A percentile compares a stretch with the other conserved stretches of the same genome.
These are phyloP conservation scores for Lonchura striata DNA, from an alignment of 2,113 vertebrate species.

Conservation along the genomic window DNA sequence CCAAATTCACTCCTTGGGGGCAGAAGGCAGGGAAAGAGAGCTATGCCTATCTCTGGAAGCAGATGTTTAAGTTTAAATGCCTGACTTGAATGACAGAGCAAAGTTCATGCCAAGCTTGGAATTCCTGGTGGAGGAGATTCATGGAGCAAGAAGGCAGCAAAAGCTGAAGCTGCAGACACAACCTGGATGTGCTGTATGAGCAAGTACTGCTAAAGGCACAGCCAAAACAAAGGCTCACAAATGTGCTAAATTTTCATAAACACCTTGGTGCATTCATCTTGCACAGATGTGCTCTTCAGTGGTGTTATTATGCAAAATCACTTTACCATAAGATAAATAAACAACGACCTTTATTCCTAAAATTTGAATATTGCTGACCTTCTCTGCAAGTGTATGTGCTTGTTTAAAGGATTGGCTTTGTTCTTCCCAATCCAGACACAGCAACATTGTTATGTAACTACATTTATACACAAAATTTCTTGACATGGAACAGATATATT, in stretches of 20 bases:
- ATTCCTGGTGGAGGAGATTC: neutral
- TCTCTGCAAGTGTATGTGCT: neutral
- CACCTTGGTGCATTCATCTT: neutral
- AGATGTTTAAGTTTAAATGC: neutral
- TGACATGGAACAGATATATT: neutral
- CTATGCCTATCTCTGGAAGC: neutral
- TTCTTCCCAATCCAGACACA: neutral
- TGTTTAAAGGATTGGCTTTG: neutral
- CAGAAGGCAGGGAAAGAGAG: neutral
- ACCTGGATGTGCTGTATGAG: rapidly evolving
- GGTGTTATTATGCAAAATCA: neutral
- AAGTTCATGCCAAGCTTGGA: neutral
- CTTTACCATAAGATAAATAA: neutral
- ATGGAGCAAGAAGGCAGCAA: neutral
- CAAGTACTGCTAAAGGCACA: neutral
- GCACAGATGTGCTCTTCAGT: rapidly evolving
- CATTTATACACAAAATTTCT: neutral
- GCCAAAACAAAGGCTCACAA: neutral
- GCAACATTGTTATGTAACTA: neutral
- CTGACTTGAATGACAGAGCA: neutral
- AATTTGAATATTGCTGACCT: neutral
- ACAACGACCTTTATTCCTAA: neutral
- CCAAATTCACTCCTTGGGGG: neutral
- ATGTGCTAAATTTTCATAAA: neutral
- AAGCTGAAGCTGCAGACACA: neutral